These are phyloP conservation scores for Ictalurus furcatus DNA, from an alignment of 2,113 vertebrate species.

Conservation along the genomic window DNA sequence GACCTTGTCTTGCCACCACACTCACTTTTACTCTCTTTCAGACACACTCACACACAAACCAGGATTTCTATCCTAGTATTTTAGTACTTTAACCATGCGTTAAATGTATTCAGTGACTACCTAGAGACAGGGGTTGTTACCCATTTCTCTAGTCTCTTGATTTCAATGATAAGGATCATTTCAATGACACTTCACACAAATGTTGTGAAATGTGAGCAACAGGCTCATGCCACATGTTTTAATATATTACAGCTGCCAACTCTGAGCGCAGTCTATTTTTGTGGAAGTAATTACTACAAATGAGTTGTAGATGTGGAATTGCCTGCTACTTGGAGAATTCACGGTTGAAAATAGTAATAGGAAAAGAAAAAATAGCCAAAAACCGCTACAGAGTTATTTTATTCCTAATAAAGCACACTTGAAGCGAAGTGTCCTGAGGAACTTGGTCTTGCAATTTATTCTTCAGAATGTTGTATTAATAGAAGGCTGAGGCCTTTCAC, in stretches of 20 bases:
- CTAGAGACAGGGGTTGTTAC: neutral
- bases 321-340: too few species aligned
- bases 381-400: neutral
- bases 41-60: neutral
- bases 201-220: neutral
- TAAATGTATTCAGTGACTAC: neutral
- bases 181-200: neutral
- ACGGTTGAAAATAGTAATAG: neutral
- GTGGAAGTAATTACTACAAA: neutral
- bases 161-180: neutral
- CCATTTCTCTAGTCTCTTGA: neutral
- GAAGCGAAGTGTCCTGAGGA: neutral
- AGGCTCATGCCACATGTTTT: neutral
- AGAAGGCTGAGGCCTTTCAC: neutral
- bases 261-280: neutral
- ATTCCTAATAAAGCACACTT: neutral
- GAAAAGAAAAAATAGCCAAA: neutral
- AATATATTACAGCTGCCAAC: neutral
- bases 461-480: neutral
- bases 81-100: neutral
- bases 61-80: neutral
- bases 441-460: neutral
- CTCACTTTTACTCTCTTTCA: neutral
- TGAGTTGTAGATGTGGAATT: neutral
- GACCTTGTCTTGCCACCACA: neutral